Conservation (phyloP, 2,113 vertebrate genomes). For the Xiphias gladius region DNA sequence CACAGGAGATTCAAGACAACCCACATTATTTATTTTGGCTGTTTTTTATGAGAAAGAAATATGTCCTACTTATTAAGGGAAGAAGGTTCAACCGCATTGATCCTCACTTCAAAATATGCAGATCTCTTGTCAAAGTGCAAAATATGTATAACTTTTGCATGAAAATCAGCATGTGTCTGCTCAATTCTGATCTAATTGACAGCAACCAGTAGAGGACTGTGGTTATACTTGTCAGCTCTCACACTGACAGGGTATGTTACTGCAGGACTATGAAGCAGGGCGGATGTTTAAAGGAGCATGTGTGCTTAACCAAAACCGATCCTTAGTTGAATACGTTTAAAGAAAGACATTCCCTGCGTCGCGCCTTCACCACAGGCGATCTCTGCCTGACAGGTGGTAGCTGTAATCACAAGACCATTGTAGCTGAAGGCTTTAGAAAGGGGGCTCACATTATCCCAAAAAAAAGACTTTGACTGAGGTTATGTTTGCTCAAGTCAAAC, state of each 20-base stretch:
- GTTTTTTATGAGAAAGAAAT: background rate
- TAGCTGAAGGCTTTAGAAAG: background rate
- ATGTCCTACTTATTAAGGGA: background rate
- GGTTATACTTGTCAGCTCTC: background rate
- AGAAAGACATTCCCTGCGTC: background rate
- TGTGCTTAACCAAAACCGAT: background rate
- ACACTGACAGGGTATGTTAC: background rate
- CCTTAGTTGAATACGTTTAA: background rate
- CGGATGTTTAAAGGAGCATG: background rate
- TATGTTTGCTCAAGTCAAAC: conserved; percentile 1
- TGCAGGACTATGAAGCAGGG: background rate
- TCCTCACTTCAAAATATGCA: background rate
- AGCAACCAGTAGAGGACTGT: background rate
- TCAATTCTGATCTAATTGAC: background rate
- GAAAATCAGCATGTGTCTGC: background rate
- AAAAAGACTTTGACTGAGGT: background rate
- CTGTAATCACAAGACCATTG: background rate
- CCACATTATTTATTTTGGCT: background rate
- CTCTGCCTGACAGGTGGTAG: background rate
- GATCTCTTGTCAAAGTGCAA: background rate
- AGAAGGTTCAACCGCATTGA: background rate
- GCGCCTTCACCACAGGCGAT: background rate
- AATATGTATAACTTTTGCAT: background rate
- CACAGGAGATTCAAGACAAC: background rate
- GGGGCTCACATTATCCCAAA: background rate